Conservation (phyloP, 2,797 vertebrate species). For the Tympanoctomys barrerae region DNA sequence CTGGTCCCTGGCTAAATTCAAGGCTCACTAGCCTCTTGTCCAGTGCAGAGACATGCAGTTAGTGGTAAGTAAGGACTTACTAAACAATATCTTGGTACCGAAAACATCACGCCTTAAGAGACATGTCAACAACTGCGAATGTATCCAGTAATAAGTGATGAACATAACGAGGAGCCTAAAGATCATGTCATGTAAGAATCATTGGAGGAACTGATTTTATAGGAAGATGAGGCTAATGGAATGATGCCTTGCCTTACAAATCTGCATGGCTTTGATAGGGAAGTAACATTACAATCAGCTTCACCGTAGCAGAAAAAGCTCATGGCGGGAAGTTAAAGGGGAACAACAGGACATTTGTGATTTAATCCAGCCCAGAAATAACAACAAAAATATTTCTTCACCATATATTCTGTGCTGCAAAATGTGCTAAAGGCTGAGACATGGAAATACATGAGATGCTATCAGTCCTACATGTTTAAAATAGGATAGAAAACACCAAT, state of each 20-base stretch:
- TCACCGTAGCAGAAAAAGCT: background rate
- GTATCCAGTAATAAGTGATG: background rate
- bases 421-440: background rate
- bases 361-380: background rate
- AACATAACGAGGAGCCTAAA: background rate
- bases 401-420: background rate
- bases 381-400: background rate
- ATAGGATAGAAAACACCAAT: background rate
- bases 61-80: background rate
- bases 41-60: background rate
- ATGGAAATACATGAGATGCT: background rate
- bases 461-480: background rate
- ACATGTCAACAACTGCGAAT: background rate
- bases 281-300: background rate
- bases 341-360: background rate
- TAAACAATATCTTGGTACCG: background rate
- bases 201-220: background rate
- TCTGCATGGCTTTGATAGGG: background rate
- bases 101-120: background rate
- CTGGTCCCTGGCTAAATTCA: background rate
- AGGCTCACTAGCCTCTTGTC: background rate
- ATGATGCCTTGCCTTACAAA: background rate
- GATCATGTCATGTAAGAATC: background rate
- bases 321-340: background rate
- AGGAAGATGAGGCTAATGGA: background rate